These are phyloP conservation scores for Epizoanthus illoricatus DNA, from an alignment of 92 coral and sea anemone genomes.

Conservation along the genomic window DNA sequence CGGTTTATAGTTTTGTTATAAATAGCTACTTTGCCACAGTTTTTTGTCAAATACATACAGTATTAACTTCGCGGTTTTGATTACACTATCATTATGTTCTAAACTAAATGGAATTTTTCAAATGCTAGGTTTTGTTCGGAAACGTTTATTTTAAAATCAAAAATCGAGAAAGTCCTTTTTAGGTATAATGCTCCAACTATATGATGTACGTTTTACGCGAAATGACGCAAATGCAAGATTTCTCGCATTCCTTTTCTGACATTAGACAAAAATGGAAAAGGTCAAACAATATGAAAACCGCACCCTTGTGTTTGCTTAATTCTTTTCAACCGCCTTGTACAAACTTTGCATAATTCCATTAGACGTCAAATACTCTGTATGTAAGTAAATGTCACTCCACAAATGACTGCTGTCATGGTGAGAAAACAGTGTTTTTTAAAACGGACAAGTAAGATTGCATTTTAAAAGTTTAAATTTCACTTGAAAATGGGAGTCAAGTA, in stretches of 20 bases:
- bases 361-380: conserved; percentile 30
- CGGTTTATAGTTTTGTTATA: background rate
- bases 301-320: conserved; percentile 24
- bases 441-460: background rate
- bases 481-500: background rate
- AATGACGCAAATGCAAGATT: conserved; percentile 30
- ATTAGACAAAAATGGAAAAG: conserved; percentile 23
- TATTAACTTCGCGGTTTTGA: background rate
- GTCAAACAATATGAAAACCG: conserved; percentile 15
- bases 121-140: background rate
- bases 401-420: conserved; percentile 11
- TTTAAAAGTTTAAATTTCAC: background rate
- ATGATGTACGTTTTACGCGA: background rate
- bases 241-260: conserved; percentile 39
- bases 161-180: conserved; percentile 13
- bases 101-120: background rate
- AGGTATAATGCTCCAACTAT: background rate
- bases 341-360: conserved; percentile 42
- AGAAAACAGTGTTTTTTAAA: background rate
- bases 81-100: background rate
- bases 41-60: background rate
- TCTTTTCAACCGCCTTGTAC: conserved; percentile 42
- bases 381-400: conserved; percentile 25
- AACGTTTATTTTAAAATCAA: background rate
- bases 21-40: background rate